These are phyloP conservation scores for Tiliqua scincoides DNA, from an alignment of 2,113 vertebrate genomes.

Conservation along the genomic window DNA sequence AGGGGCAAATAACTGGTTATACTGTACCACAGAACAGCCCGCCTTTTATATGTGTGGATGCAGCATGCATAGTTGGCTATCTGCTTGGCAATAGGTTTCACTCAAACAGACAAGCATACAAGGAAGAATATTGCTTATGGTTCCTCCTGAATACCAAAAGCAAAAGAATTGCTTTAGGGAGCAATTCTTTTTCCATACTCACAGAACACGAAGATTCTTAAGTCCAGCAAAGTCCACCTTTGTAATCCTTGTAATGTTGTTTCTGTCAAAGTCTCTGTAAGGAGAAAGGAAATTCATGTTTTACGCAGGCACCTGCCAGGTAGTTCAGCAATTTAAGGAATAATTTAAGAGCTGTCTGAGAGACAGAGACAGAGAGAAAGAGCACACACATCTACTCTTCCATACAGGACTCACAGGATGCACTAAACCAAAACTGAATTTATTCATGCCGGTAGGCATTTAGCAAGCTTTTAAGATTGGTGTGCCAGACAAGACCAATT, in stretches of 20 bases:
- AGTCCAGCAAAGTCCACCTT: slow-evolving; percentile 93
- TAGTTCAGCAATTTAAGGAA: neutral
- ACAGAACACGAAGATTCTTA: slow-evolving; percentile 97
- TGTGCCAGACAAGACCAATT: neutral
- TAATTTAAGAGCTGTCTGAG: neutral
- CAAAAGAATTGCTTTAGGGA: accelerated
- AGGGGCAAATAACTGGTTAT: too few species aligned
- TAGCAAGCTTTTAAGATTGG: neutral
- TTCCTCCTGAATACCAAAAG: neutral
- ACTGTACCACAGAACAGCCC: neutral
- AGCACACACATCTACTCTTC: neutral
- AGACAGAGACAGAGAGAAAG: neutral
- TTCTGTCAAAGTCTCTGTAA: slow-evolving; percentile 93
- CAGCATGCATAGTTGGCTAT: neutral
- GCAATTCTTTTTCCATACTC: slow-evolving; percentile 71
- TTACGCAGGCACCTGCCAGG: slow-evolving; percentile 23
- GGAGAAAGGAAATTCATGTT: slow-evolving; percentile 28
- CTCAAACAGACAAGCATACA: neutral
- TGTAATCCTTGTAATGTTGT: slow-evolving; percentile 95
- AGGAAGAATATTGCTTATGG: neutral
- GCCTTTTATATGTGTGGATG: neutral
- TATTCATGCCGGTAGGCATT: neutral
- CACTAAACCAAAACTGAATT: neutral
- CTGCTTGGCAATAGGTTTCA: neutral
- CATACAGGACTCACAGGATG: neutral